Base-by-base conservation (phyloP, 2,888 invertebrate species). In the Tipula confusa region DNA sequence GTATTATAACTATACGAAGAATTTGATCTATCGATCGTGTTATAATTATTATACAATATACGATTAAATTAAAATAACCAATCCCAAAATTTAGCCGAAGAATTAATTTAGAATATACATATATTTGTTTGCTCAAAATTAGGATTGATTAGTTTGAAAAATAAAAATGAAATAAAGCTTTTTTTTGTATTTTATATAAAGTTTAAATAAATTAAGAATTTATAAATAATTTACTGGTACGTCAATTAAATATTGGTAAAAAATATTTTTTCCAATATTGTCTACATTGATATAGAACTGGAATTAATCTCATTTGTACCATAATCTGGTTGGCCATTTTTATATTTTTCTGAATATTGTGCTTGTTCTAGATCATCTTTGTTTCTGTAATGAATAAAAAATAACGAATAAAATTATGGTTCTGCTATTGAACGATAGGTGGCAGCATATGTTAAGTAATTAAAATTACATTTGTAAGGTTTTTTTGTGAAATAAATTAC, bases 231-330 rank as follows among this genome's bases (percentile, higher is more conserved):
- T 29, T 80, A 80, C 29, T 80, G 80, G 31, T 29, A 80, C n/a
- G n/a, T n/a, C 15, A 80, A 80, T 29, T 15, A 29, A 29, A 31
- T n/a, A n/a, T 29, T 79, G 7, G 9, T 79, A n/a, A n/a, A n/a
- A n/a, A n/a, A 79, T 79, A 7, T 0, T 79, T 13, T 9, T 28
- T 29, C 80, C 6, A 7, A n/a, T n/a, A n/a, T n/a, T n/a, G 7
- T 36, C 15, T 33, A 82, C 82, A 82, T 82, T 18, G 33, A 29
- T 18, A 82, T 82, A 7, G 82, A 33, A 82, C 82, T 33, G 6
- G 82, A 36, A 33, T 82, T 29, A 18, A 82, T 82, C 11, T 82
- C 82, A 36, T 82, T 82, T 82, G 82, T 80, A n/a, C 15, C 29
- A 80, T 29, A 80, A 80, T 80, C 31, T n/a, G 29, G 29, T 80